Conservation (phyloP, 1,140 invertebrate species). For the Drosophila nebulosa region DNA sequence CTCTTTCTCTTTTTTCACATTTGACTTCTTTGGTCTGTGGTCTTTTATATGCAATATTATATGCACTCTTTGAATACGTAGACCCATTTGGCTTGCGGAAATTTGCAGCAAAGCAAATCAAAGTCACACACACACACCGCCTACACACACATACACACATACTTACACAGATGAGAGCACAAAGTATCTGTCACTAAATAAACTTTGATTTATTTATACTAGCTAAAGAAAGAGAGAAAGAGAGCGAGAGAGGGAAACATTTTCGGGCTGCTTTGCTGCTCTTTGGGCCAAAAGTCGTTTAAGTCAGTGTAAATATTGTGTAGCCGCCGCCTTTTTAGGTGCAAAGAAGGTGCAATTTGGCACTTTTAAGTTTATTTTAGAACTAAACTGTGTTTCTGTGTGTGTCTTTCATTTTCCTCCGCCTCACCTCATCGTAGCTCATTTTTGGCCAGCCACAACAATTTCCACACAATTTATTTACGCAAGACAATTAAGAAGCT, state of each 20-base stretch:
- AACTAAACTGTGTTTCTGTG: conserved; percentile 21
- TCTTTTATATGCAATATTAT: conserved; percentile 29
- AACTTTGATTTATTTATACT: conserved; percentile 74
- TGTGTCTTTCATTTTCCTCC: neutral
- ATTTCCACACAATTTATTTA: conserved; percentile 35
- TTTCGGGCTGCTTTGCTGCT: conserved; percentile 57
- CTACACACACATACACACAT: neutral
- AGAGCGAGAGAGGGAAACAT: neutral
- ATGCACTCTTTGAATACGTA: conserved; percentile 33
- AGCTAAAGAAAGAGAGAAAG: no score
- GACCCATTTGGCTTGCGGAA: conserved; percentile 66
- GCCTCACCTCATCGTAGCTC: neutral
- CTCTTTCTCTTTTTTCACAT: neutral
- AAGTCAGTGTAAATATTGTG: conserved; percentile 46
- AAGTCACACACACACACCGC: conserved; percentile 29
- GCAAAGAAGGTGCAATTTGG: conserved; percentile 27
- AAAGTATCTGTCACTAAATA: conserved; percentile 68
- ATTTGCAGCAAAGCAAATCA: conserved; percentile 63
- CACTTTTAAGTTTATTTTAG: conserved; percentile 30
- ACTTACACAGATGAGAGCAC: neutral
- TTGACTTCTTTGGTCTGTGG: conserved; percentile 2
- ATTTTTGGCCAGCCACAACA: conserved; percentile 10
- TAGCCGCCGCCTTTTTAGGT: conserved; percentile 12
- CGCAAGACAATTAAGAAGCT: conserved; percentile 47
- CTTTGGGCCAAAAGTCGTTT: conserved; percentile 45